Base-by-base conservation (phyloP, 2,113 vertebrate species). In the Dromaius novaehollandiae region DNA sequence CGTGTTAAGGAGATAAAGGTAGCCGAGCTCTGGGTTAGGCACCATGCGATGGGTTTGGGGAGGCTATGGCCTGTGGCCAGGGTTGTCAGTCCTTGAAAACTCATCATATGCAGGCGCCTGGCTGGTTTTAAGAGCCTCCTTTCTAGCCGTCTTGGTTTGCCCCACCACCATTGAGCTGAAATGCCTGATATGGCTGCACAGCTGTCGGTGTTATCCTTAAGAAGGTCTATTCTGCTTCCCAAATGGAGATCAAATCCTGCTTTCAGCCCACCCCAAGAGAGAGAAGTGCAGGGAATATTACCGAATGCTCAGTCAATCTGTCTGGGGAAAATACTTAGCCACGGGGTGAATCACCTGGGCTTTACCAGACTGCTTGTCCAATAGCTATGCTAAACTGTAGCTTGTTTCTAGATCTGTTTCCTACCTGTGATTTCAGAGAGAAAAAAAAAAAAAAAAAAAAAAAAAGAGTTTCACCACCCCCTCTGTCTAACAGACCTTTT, bases 111-210 rank as follows among this genome's bases (percentile, higher is more conserved):
- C 40, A 74, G 61, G 11, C 9, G 46, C 13, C 40, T 15, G 15
- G 26, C 1, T 50, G n/a, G 3, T 40, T 87, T 81, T 50, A 71
- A 40, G 36, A 75, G 20, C 24, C 4, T n/a, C 8, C 71, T 82
- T 75, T 79, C 81, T 82, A 64, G 18, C 50, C 68, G 65, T 10
- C 55, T 58, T 60, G 7, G 40, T 68, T 86, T 82, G 11, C 12
- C 32, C 18, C 63, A 5, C 11, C 58, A 42, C 13, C 26, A 30
- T 11, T 3, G 19, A 68, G 38, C 42, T 75, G 51, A 55, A 83
- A 21, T 0, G 2, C 5, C 26, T 0, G 0, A 36, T 26, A 21
- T 36, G 50, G 40, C 2, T 3, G 14, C 21, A 65, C 11, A 32
- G 28, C 7, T 1, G 13, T 12, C 74, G 50, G 42, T 65, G 64